A percentile compares a stretch with the other conserved stretches of the same genome.
These are phyloP conservation scores for Pseudomyrmex pallidus DNA, from an alignment of 1,140 invertebrate genomes.

Conservation along the genomic window DNA sequence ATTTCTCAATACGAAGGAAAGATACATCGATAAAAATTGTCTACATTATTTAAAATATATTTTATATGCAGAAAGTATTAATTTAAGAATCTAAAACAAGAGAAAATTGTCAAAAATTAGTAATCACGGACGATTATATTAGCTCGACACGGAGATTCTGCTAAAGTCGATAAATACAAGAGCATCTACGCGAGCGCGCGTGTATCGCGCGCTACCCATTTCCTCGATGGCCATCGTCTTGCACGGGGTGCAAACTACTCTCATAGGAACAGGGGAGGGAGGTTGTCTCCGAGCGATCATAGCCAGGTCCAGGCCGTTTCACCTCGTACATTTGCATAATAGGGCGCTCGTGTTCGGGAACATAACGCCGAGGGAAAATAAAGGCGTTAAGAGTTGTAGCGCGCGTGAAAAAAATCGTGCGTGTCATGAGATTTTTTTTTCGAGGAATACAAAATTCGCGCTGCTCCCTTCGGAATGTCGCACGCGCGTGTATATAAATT, in stretches of 20 bases:
- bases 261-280: conserved; percentile 54
- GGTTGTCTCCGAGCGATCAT: conserved; percentile 75
- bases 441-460: conserved; percentile 32
- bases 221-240: conserved; percentile 34
- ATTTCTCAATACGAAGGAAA: too few relatives aligned
- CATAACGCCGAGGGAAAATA: conserved; percentile 74
- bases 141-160: background rate
- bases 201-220: conserved; percentile 46
- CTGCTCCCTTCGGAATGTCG: background rate
- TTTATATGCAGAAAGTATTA: too few relatives aligned
- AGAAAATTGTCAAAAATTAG: conserved; percentile 9
- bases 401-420: conserved; percentile 65
- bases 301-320: conserved; percentile 74
- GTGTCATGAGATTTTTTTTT: conserved; percentile 60
- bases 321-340: conserved; percentile 79
- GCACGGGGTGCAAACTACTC: conserved; percentile 64
- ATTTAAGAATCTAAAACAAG: background rate
- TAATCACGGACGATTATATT: conserved; percentile 27
- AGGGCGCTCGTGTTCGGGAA: conserved; percentile 70
- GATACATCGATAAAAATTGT: too few relatives aligned
- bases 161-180: conserved; percentile 35
- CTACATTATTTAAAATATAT: too few relatives aligned
- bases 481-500: background rate
- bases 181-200: conserved; percentile 19
- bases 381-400: conserved; percentile 70